A percentile compares a stretch with the other conserved stretches of the same genome.
Conservation (phyloP, 1,140 invertebrate genomes). For the Drosophila ananassae region DNA sequence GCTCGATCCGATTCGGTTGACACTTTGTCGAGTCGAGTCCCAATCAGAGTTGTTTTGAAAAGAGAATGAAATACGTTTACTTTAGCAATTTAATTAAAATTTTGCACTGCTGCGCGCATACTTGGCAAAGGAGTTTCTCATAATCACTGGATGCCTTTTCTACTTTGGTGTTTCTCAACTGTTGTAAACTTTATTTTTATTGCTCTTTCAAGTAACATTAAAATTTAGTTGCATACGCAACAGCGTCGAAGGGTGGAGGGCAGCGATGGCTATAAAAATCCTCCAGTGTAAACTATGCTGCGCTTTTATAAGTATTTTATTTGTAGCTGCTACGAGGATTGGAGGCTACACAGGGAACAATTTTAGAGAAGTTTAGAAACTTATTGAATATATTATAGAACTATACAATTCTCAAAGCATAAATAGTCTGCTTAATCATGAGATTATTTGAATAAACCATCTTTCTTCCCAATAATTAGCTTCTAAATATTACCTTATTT, state of each 20-base stretch:
- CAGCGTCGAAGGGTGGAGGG: conserved; percentile 13
- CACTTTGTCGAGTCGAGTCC: conserved; percentile 42
- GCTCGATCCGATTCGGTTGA: conserved; percentile 60
- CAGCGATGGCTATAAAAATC: conserved; percentile 33
- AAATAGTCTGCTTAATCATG: too few relatives aligned
- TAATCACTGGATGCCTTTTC: conserved; percentile 67
- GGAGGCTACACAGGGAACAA: conserved; percentile 7
- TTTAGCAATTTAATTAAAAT: conserved; percentile 76
- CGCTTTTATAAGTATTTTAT: conserved; percentile 76
- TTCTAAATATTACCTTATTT: not conserved
- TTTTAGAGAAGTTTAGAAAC: not conserved
- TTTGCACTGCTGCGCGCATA: conserved; percentile 55
- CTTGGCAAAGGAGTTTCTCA: conserved; percentile 42
- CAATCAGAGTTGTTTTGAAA: not conserved
- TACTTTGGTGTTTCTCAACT: conserved; percentile 60
- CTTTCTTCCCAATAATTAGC: not conserved
- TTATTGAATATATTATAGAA: too few relatives aligned
- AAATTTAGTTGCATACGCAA: conserved; percentile 77
- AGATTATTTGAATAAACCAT: too few relatives aligned
- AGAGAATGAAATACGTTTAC: conserved; percentile 13
- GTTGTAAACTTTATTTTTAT: conserved; percentile 79
- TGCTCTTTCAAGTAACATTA: conserved; percentile 82
- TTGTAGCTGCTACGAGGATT: conserved; percentile 44
- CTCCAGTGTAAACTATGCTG: conserved; percentile 66
- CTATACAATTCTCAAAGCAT: too few relatives aligned